Conservation (phyloP, 1,140 invertebrate genomes). For the Anadara kagoshimensis region DNA sequence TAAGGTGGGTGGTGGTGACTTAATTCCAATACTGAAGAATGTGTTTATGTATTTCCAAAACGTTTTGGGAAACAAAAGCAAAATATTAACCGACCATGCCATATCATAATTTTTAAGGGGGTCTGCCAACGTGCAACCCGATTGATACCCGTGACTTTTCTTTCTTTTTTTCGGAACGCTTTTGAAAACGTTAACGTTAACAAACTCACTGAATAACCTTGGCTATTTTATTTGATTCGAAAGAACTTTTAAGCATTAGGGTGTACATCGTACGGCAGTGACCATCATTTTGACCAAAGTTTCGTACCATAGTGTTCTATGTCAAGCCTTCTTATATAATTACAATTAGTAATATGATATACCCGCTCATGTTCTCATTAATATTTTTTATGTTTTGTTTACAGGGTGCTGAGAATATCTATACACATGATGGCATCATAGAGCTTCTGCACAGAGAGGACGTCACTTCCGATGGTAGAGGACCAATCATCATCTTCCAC, state of each 20-base stretch:
- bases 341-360: no score
- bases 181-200: no score
- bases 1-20: slow-evolving; percentile 46
- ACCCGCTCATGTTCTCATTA: background rate
- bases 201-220: no score
- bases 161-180: no score
- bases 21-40: slow-evolving; percentile 1
- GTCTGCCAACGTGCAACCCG: no score
- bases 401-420: slow-evolving; percentile 8
- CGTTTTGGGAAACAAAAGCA: background rate
- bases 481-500: slow-evolving; percentile 93
- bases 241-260: no score
- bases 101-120: background rate
- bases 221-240: no score
- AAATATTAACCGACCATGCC: background rate
- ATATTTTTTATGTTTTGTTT: background rate
- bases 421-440: slow-evolving; percentile 1
- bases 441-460: background rate
- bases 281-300: no score
- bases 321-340: no score
- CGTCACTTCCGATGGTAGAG: background rate
- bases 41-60: background rate
- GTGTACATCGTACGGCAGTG: no score
- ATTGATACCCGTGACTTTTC: no score
- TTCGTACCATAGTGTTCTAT: no score